Base-by-base conservation (phyloP, 2,888 invertebrate genomes). In the Tenodera sinensis region DNA sequence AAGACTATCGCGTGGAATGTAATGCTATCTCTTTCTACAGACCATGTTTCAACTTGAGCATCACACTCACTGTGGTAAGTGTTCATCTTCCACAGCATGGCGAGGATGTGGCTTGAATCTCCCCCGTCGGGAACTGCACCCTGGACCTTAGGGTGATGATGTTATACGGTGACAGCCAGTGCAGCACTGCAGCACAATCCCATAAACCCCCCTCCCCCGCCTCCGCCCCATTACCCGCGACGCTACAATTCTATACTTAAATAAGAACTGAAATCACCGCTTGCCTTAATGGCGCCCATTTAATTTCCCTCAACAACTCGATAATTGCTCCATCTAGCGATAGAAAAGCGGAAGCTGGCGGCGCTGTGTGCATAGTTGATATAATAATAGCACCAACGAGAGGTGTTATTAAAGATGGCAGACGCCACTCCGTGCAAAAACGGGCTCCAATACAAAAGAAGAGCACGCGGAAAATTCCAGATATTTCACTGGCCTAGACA, bases 231-330 rank as follows among this genome's bases (percentile, higher is more conserved):
- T 86, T 87, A 81, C 87, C 12, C 42, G 83, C 42, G 83, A 30
- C 34, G 87, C 87, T 34, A 87, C 87, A 87, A 87, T 87, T 87
- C 87, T 83, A 42, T 87, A 83, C 87, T 87, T 83, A 87, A 83
- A 83, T 87, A 87, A 87, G 87, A 87, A 87, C 87, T 83, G 87
- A 87, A 87, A 87, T 87, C 87, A 85, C 84, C 84, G 88, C 84
- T 84, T 85, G 85, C 85, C 71, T 89, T 89, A 89, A 88, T 88
- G 88, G 88, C 83, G 84, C 89, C 89, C 82, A 89, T 90, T 90
- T 90, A 90, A 90, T 90, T 90, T 90, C 88, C 85, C 89, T 90
- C 88, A 89, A 90, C 89, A 89, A 88, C 89, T 88, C 90, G 87
- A 90, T 90, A 90, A 90, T 90, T 90, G 90, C 90, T 87, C 89